Percentiles rank a stretch among this genome's conserved stretches.
These are phyloP conservation scores for Hypomesus transpacificus DNA, from an alignment of 2,113 vertebrate genomes.

Conservation along the genomic window DNA sequence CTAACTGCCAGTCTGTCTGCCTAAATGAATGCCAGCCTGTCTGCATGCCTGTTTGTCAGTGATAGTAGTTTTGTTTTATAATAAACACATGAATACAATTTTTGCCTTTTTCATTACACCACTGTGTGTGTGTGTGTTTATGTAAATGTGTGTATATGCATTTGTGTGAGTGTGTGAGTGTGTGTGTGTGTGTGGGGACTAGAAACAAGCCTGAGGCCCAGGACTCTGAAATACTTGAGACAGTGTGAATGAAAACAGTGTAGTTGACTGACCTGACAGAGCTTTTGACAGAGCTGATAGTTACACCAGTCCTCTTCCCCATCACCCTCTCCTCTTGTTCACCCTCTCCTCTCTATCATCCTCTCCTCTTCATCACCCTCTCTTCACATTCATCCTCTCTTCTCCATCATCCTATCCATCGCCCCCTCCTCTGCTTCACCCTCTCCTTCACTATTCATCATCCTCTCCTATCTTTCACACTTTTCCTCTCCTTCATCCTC, in stretches of 20 bases:
- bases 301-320: too few species aligned
- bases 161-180: not conserved
- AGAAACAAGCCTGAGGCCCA: conserved; percentile 23
- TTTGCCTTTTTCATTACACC: not conserved
- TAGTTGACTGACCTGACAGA: conserved; percentile 20
- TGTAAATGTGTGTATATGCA: not conserved
- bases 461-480: not conserved
- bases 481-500: not conserved
- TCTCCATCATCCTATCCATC: not conserved
- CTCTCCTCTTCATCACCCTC: not conserved
- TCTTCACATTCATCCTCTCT: too few species aligned
- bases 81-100: too few species aligned
- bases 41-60: too few species aligned
- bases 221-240: conserved; percentile 34
- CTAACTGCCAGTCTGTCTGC: not conserved
- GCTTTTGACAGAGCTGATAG: not conserved
- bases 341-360: not conserved
- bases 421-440: not conserved
- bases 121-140: not conserved
- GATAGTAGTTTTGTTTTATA: too few species aligned
- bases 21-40: not conserved
- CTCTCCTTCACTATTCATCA: not conserved
- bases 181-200: not conserved
- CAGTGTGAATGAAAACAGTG: conserved; percentile 41
- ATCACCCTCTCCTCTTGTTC: not conserved